These are phyloP conservation scores for Heliconius hewitsoni DNA, from an alignment of 1,140 invertebrate genomes.

Conservation along the genomic window DNA sequence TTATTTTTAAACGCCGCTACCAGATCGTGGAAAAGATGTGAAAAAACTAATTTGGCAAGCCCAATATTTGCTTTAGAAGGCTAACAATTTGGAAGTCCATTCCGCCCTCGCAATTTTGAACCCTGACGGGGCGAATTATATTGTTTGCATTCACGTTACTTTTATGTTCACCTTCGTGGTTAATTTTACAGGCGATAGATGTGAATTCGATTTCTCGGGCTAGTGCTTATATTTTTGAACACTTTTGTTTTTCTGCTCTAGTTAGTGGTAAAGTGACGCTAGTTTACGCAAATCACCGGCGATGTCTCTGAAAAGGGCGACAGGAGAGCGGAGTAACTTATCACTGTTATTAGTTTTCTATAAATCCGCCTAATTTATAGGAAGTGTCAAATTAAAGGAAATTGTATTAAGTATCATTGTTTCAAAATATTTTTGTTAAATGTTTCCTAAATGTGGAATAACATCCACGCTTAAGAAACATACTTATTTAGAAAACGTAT, in stretches of 20 bases:
- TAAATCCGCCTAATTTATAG: no score
- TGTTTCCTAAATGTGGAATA: no score
- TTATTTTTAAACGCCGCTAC: neutral
- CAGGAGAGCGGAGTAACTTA: neutral
- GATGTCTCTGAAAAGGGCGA: neutral
- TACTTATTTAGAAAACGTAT: no score
- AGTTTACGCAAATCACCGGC: no score
- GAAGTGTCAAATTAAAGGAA: no score
- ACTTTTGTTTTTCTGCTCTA: neutral
- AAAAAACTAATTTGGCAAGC: conserved; percentile 8
- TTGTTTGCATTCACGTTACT: conserved; percentile 20
- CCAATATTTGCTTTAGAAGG: conserved; percentile 21
- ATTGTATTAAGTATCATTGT: no score
- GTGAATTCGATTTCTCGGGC: neutral
- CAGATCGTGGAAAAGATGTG: neutral
- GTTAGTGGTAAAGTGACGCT: no score
- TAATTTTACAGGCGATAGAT: neutral
- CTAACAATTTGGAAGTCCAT: conserved; percentile 23
- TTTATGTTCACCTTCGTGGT: neutral
- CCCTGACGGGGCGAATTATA: conserved; percentile 18
- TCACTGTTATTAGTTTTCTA: no score
- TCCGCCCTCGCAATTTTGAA: conserved; percentile 12
- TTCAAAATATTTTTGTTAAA: no score
- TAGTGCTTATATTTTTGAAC: neutral
- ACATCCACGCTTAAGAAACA: no score